Base-by-base conservation (phyloP, 2,797 vertebrate genomes). In the Champsocephalus gunnari region DNA sequence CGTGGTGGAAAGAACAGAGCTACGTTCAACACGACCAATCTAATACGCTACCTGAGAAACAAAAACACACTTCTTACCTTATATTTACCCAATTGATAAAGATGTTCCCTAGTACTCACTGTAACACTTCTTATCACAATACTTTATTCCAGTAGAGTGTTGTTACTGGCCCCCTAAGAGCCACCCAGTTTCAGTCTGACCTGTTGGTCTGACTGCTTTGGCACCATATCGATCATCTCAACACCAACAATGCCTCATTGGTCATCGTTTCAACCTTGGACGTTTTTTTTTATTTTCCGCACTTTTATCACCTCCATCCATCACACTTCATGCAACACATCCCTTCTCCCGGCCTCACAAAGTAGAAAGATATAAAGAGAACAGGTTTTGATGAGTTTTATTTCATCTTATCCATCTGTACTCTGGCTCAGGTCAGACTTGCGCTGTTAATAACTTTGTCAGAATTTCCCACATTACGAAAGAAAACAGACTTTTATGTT, bases 191-290 rank as follows among this genome's bases (percentile, higher is more conserved):
- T 50, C 24, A 70, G 69, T 72, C 68, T 12, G 14, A 54, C 68
- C 74, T 58, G 75, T 81, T 72, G 78, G 54, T 75, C 66, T 61
- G 77, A 80, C 82, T 80, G 81, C 67, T 86, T 78, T 90, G 81
- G 92, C 87, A 84, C 76, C 9, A 19, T 84, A 92, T 94, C 73
- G 84, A 93, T 92, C 89, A 91, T 85, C 64, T 80, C 77, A 61
- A 41, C 70, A 81, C 43, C 70, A 59, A 41, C 21, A 56, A 76
- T 50, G 82, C 79, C 83, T 92, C 87, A 84, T 83, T 85, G 87
- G 83, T 91, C 88, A 83, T 86, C 81, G 87, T 87, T 92, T 90
- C 88, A 92, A 86, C 85, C 85, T 87, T 92, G 74, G 87, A 62
- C 2, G 5, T 47, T 51, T 63, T 66, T 48, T 49, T 64, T 14